A percentile compares a stretch with the other conserved stretches of the same genome.
Conservation (phyloP, 2,113 vertebrate genomes). For the Sakesphorus luctuosus region DNA sequence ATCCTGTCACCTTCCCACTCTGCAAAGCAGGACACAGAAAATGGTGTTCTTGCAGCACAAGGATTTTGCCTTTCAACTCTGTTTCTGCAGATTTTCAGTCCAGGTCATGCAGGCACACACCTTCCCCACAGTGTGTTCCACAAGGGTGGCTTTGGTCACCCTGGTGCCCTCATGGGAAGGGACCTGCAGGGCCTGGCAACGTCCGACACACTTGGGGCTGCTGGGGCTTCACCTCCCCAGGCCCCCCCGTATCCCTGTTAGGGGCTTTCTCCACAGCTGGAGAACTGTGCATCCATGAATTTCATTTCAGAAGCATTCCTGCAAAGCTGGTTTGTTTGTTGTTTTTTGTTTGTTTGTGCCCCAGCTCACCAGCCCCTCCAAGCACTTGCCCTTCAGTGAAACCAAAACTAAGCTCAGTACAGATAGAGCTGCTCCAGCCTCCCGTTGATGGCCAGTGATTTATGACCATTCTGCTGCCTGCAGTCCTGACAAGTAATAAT, state of each 20-base stretch:
- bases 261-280: not conserved
- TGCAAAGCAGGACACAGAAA: not conserved
- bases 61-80: not conserved
- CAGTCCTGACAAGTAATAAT: not conserved
- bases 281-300: rapidly evolving
- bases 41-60: not conserved
- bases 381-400: not conserved
- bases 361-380: not conserved
- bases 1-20: rapidly evolving
- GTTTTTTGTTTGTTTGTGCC: not conserved
- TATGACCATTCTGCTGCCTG: not conserved
- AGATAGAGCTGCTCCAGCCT: not conserved
- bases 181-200: not conserved
- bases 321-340: not conserved
- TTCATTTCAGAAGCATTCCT: not conserved
- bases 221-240: not conserved
- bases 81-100: not conserved
- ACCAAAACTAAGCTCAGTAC: not conserved
- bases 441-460: not conserved
- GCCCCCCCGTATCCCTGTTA: rapidly evolving
- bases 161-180: not conserved
- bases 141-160: not conserved
- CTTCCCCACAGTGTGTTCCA: rapidly evolving
- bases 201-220: rapidly evolving
- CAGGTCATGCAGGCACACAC: not conserved